A percentile compares a stretch with the other conserved stretches of the same genome.
Conservation (phyloP, 2,113 vertebrate species). For the Grammomys surdaster region DNA sequence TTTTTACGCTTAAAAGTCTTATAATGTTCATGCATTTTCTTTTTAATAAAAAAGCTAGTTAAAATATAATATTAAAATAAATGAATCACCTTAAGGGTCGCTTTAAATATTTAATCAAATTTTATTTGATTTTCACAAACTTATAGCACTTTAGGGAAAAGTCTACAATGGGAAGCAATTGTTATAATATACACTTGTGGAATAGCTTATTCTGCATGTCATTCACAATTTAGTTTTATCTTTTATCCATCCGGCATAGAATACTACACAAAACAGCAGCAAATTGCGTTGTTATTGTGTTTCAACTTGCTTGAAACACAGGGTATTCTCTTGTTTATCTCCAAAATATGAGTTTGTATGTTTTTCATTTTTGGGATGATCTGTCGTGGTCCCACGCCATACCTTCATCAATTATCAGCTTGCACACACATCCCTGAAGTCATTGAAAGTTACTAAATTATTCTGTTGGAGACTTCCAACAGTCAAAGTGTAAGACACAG, state of each 20-base stretch:
- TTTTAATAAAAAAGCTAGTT: slow-evolving; percentile 62
- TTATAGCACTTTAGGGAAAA: slow-evolving; percentile 36
- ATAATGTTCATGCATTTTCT: slow-evolving; percentile 1
- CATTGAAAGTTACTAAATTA: slow-evolving; percentile 41
- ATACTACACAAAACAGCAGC: slow-evolving; percentile 4
- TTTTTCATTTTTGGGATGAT: slow-evolving; percentile 11
- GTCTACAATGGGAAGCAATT: neutral
- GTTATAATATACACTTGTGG: neutral
- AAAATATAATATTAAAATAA: slow-evolving; percentile 61
- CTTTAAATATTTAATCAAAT: slow-evolving; percentile 68
- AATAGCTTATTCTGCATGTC: slow-evolving; percentile 34
- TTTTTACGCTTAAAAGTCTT: slow-evolving; percentile 24
- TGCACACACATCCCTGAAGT: neutral
- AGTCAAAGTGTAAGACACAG: neutral
- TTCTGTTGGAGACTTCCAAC: slow-evolving; percentile 2
- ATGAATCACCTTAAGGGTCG: slow-evolving; percentile 56
- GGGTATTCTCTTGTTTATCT: slow-evolving; percentile 47
- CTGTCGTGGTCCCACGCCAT: slow-evolving; percentile 33
- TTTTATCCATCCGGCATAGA: slow-evolving; percentile 48
- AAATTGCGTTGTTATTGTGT: slow-evolving; percentile 24
- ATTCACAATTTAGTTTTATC: slow-evolving; percentile 54
- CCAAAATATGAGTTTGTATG: slow-evolving; percentile 55
- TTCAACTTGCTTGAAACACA: slow-evolving; percentile 55
- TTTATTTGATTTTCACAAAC: slow-evolving; percentile 71
- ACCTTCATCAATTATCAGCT: slow-evolving; percentile 1